Base-by-base conservation (phyloP, 2,797 vertebrate genomes). In the Stomatorhinus walkeri region DNA sequence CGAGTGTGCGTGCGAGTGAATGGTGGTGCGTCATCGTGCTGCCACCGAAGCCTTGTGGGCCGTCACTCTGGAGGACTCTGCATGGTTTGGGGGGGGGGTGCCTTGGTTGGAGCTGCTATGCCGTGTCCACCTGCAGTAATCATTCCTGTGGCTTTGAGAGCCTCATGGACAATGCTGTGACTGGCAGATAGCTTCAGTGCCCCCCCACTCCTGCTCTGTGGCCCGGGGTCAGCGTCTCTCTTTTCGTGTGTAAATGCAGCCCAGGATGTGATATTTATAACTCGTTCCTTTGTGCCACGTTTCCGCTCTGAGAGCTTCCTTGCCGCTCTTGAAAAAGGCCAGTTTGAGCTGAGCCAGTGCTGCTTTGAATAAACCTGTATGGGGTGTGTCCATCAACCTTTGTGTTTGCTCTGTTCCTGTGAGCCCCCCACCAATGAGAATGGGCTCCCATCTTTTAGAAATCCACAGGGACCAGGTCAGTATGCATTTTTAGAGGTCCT, bases 121-220 rank as follows among this genome's bases (percentile, higher is more conserved):
- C 16, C 3, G n/a, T 48, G 12, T 12, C 12, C 72, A 81, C 68
- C 24, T 88, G 32, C 3, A 3, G 54, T 28, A 64, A 81, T 28
- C 28, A n/a, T 59, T 19, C 32, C 81, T 32, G 54, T 86, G 0
- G 10, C 81, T 79, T 68, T 14, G 12, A 19, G 12, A 16, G 56
- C 6, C 83, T 76, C 1, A 9, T 46, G 61, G 22, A 87, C 16
- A n/a, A n/a, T 40, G 22, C 22, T 49, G 83, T 56, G 28, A 86
- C 48, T 89, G 61, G 87, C 61, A 28, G 40, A 87, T 28, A 85
- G 89, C 86, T 90, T 89, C 68, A 24, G 87, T 79, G 79, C 81
- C 81, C 61, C 43, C 43, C 43, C 43, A 5, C 43, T 4, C 43
- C 43, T 4, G 1, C 43, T 4, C 36, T 40, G 36, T 40, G 36